Base-by-base conservation (phyloP, 2,113 vertebrate genomes). In the Climacteris rufus region DNA sequence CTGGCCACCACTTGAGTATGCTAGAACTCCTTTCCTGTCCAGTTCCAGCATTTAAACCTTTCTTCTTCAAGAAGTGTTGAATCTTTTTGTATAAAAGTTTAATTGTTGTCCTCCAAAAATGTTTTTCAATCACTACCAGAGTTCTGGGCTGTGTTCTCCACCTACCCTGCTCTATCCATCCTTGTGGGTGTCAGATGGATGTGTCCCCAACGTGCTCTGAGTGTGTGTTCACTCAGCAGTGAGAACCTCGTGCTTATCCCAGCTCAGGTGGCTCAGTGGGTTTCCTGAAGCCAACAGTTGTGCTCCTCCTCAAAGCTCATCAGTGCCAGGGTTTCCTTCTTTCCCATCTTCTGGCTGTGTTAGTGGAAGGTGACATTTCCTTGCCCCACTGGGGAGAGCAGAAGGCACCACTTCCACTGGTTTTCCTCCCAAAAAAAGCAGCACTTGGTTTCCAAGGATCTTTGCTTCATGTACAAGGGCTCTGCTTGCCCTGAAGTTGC, bases 131-230 rank as follows among this genome's bases (percentile, higher is more conserved):
- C 5, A 0, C 2, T 10, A 2, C 0, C 7, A 27, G 57, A 33
- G 35, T 15, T 13, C 11, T 5, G 28, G 23, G 33, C 45, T 33
- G 4, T 1, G 3, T 71, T 27, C 79, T 52, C 50, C 3, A 3
- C 44, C 49, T 31, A 49, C 74, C 68, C 24, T 54, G 52, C 7
- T 44, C 1, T 5, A 15, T 16, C 28, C 45, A 30, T 54, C 20
- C 13, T 3, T 35, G 24, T 18, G 27, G 31, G 4, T 64, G 63
- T 23, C 56, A 3, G 64, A 22, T 21, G 54, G 39, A 2, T 0
- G 0, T 30, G 27, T 42, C 19, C 18, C 35, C 50, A 13, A 0
- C 0, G 0, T 15, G 20, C 35, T 59, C 42, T 61, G 64, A 19
- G 7, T 2, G 31, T 22, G 16, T 27, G 3, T 42, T 45, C 3